phyloP scores from a whole-genome alignment of 1,140 invertebrate species.

The Orchesella cincta region DNA sequence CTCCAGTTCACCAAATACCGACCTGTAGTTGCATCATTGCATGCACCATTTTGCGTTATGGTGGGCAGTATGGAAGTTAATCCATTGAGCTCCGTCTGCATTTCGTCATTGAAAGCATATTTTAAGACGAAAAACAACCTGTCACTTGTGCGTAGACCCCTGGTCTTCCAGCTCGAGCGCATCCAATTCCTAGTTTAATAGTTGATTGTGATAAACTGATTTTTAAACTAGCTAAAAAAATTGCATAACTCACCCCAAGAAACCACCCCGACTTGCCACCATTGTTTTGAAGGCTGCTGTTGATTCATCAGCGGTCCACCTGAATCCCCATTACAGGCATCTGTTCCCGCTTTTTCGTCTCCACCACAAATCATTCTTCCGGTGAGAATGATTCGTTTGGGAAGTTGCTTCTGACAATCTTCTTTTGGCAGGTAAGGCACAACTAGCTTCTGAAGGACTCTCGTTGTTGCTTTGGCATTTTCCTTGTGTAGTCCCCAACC shows the following conservation, averaged over 20 bases:
- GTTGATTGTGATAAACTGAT: too few relatives aligned
- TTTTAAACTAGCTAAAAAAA: not conserved
- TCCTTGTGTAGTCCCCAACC: constrained; percentile 31
- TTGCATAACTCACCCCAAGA: constrained; percentile 54
- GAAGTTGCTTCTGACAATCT: constrained; percentile 41
- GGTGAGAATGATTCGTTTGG: constrained; percentile 40
- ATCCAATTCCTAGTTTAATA: constrained; percentile 37
- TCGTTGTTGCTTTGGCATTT: constrained; percentile 18
- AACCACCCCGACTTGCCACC: constrained; percentile 56
- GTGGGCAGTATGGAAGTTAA: constrained; percentile 13
- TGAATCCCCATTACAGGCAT: constrained; percentile 58
- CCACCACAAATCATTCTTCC: constrained; percentile 56
- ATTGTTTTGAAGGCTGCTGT: constrained; percentile 39
- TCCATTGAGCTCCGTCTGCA: constrained; percentile 44
- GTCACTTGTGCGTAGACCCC: constrained; percentile 48
- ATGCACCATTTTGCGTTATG: not conserved
- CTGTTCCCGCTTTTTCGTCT: constrained; percentile 53
- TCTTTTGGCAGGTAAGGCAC: too few relatives aligned
- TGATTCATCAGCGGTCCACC: constrained; percentile 57
- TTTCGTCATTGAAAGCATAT: not conserved
- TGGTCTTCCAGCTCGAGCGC: constrained; percentile 40
- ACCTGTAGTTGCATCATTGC: too few relatives aligned
- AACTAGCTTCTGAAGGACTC: constrained; percentile 41
- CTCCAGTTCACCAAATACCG: too few relatives aligned
- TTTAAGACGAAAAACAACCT: too few relatives aligned